phyloP scores from a whole-genome alignment of 2,113 vertebrate genomes.

The Euleptes europaea region DNA sequence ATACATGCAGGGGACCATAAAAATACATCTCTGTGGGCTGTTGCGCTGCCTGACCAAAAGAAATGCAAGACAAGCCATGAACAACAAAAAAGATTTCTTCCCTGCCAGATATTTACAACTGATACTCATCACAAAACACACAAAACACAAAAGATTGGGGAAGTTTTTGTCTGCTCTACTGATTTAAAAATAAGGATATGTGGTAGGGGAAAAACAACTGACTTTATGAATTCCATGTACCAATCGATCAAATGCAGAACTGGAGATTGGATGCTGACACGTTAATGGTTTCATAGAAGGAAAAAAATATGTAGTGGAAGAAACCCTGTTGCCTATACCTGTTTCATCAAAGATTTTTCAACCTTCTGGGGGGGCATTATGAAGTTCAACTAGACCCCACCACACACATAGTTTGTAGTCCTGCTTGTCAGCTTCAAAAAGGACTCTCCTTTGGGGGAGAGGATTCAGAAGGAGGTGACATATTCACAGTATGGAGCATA shows the following conservation, averaged over 20 bases:
- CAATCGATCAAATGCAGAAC: not conserved
- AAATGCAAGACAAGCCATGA: not conserved
- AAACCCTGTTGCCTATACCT: not conserved
- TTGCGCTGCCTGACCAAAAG: not conserved
- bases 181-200: constrained; percentile 2
- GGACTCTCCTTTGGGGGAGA: too few species aligned
- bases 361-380: not conserved
- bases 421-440: too few species aligned
- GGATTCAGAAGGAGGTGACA: too few species aligned
- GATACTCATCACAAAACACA: not conserved
- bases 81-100: not conserved
- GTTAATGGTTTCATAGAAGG: not conserved
- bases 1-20: not conserved
- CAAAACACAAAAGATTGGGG: not conserved
- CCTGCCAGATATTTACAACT: not conserved
- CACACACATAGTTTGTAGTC: too few species aligned
- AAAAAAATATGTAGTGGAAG: not conserved
- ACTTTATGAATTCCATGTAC: not conserved
- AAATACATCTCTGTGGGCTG: not conserved
- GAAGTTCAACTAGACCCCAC: not conserved
- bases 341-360: not conserved
- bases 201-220: not conserved
- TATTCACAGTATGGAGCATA: too few species aligned
- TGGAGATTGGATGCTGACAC: not conserved
- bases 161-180: constrained; percentile 11